Percentiles rank a stretch among this genome's conserved stretches.
Evolutionary conservation across 2,113 vertebrate genomes (phyloP).

Genomic region (Pteronura brasiliensis): DNA sequence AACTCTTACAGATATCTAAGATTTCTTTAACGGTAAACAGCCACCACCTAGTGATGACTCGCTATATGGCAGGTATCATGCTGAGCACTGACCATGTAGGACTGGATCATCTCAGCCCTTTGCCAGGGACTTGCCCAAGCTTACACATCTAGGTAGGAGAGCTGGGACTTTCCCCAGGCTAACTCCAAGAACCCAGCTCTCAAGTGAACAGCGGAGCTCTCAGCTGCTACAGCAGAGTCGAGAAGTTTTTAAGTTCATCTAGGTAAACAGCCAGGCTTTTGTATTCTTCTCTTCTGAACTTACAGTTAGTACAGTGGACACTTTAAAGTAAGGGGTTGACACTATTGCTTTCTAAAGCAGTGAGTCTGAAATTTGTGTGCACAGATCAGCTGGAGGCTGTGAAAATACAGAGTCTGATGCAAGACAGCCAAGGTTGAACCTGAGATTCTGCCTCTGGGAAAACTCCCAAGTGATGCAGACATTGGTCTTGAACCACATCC

Average conservation of each 20-base stretch:
- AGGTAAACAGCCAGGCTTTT: not conserved
- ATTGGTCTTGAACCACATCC: not conserved
- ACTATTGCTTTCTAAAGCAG: not conserved
- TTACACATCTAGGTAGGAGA: not conserved
- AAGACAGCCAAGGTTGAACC: not conserved
- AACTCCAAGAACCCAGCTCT: not conserved
- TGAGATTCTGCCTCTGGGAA: not conserved
- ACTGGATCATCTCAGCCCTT: not conserved
- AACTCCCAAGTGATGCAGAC: not conserved
- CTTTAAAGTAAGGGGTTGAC: not conserved
- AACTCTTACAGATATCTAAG: not conserved
- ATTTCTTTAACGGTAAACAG: not conserved
- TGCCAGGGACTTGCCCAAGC: not conserved
- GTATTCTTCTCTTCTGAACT: not conserved
- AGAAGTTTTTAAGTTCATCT: not conserved
- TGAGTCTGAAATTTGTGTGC: not conserved
- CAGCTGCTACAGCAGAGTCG: not conserved
- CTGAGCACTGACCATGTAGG: not conserved
- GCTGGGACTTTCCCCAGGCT: not conserved
- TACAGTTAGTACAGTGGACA: not conserved
- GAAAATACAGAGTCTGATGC: not conserved
- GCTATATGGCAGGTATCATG: not conserved
- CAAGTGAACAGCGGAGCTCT: not conserved
- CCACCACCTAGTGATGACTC: not conserved
- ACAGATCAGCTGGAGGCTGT: not conserved